Evolutionary conservation across 2,113 vertebrate species (phyloP).

Genomic region (Buteo buteo): DNA sequence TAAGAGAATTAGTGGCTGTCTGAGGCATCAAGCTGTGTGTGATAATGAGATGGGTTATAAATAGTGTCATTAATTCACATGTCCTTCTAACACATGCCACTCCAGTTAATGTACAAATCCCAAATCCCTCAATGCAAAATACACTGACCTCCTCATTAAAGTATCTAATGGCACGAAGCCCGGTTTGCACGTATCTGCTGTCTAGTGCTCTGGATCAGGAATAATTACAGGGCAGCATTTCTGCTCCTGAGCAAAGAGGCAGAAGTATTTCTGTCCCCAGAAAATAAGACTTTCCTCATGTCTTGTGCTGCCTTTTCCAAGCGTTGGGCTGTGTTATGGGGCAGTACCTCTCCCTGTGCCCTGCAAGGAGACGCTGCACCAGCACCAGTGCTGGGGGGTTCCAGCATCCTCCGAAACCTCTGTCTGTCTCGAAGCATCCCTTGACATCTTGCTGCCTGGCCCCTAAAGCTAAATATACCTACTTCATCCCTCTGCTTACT

Average conservation of each 20-base stretch:
- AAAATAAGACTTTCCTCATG: neutral
- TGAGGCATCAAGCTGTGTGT: conserved; percentile 67
- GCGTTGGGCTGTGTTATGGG: neutral
- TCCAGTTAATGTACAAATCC: conserved; percentile 17
- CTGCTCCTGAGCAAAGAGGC: neutral
- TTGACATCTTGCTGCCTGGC: neutral
- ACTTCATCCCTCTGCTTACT: neutral
- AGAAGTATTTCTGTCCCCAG: neutral
- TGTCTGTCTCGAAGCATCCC: neutral
- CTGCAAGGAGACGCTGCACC: neutral
- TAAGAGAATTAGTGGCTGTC: conserved; percentile 70
- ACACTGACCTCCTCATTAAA: neutral
- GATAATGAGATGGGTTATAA: conserved; percentile 76
- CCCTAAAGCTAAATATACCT: neutral
- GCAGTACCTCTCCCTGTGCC: neutral
- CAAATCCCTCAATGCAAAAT: neutral
- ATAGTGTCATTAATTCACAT: conserved; percentile 73
- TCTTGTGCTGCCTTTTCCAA: neutral
- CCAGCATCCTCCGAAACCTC: neutral
- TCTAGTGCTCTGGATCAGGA: neutral
- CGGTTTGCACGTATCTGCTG: neutral
- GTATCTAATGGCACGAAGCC: neutral
- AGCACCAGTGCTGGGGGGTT: neutral
- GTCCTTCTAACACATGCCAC: conserved; percentile 65
- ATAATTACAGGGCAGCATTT: neutral